Percentiles rank a stretch among this genome's conserved stretches.
These are phyloP conservation scores for Propithecus deckenii DNA, from an alignment of 2,797 vertebrate genomes.

Conservation along the genomic window DNA sequence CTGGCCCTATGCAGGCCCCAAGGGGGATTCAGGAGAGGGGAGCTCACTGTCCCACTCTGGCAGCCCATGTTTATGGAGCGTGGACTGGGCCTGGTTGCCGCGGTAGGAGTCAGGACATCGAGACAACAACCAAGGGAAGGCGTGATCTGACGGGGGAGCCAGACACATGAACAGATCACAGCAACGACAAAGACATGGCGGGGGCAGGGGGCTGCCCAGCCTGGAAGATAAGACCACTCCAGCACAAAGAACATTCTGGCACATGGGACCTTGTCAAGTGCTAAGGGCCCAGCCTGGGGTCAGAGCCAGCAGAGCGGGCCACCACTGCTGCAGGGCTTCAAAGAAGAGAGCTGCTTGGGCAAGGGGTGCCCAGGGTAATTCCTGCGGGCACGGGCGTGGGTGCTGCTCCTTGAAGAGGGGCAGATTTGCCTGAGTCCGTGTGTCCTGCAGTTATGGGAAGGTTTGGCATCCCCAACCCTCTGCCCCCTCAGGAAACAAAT, in stretches of 20 bases:
- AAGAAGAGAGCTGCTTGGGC: neutral
- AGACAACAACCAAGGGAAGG: neutral
- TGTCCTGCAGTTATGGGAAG: neutral
- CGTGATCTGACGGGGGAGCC: neutral
- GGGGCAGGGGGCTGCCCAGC: too few species aligned
- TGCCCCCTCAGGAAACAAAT: neutral
- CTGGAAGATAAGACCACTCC: neutral
- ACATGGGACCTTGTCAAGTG: neutral
- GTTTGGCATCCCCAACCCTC: neutral
- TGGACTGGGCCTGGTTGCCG: neutral
- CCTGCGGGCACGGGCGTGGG: rapidly evolving
- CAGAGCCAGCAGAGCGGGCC: neutral
- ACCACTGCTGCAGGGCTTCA: neutral
- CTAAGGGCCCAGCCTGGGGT: neutral
- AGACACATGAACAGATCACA: rapidly evolving
- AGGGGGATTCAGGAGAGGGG: neutral
- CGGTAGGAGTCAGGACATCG: neutral
- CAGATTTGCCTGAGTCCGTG: neutral
- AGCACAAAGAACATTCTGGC: neutral
- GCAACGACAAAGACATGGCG: neutral
- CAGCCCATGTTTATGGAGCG: neutral
- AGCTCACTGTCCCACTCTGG: too few species aligned
- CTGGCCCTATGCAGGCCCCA: neutral
- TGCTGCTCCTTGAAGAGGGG: neutral
- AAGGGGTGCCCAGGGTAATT: too few species aligned